phyloP scores from a whole-genome alignment of 2,888 invertebrate species.

The Glaucopsyche alexis region DNA sequence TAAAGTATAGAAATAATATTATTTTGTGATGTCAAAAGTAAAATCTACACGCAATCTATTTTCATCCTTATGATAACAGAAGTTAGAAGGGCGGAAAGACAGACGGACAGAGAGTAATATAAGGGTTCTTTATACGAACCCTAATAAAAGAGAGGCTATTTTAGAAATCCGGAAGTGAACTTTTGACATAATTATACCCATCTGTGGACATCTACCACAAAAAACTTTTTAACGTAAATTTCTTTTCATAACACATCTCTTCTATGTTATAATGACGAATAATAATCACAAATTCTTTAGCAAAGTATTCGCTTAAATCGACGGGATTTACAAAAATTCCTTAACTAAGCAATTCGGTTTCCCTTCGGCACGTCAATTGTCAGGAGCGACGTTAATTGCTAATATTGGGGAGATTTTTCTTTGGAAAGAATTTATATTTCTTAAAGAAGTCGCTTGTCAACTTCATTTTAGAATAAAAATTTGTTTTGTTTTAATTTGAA shows the following conservation, averaged over 20 bases:
- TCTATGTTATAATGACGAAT: background rate
- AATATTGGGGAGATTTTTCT: conserved; percentile 7
- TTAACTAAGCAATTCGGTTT: conserved; percentile 20
- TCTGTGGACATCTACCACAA: too few species aligned
- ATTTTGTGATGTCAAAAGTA: too few species aligned
- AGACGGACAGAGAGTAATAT: too few species aligned
- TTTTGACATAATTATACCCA: too few species aligned
- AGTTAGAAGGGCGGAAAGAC: too few species aligned
- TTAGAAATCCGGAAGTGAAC: too few species aligned
- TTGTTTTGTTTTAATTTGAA: background rate
- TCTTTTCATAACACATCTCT: background rate
- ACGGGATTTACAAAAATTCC: conserved; percentile 20
- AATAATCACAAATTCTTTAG: background rate
- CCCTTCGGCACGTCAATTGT: conserved; percentile 26
- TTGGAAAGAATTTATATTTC: background rate
- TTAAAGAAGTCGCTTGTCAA: conserved; percentile 3
- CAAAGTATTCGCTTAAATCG: conserved; percentile 14
- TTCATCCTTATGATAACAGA: too few species aligned
- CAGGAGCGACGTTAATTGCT: conserved; percentile 23
- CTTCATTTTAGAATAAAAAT: background rate
- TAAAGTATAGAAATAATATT: too few species aligned
- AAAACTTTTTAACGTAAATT: too few species aligned
- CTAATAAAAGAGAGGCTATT: too few species aligned
- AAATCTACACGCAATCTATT: too few species aligned
- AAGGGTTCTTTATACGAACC: too few species aligned